Evolutionary conservation across 1,140 invertebrate species (phyloP).

Genomic region (Odontomachus brunneus): DNA sequence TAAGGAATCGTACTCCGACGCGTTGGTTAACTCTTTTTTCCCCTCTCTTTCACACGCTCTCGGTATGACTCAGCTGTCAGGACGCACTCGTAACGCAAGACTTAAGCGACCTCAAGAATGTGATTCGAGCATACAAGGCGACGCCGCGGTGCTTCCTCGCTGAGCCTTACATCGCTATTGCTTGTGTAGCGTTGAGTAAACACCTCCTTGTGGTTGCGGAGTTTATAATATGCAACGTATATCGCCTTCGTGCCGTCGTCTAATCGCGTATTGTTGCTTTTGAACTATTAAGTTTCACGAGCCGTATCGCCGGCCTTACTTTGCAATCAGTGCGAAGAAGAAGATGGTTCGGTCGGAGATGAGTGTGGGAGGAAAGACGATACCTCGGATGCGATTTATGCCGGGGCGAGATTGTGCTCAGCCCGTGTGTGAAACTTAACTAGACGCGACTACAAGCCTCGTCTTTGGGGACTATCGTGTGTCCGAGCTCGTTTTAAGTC

Average conservation of each 20-base stretch:
- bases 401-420: too few relatives aligned
- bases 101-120: not conserved
- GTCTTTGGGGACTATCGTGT: not conserved
- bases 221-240: conserved; percentile 29
- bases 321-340: conserved; percentile 31
- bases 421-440: not conserved
- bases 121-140: not conserved
- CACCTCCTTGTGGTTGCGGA: not conserved
- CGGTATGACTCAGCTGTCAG: not conserved
- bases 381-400: too few relatives aligned
- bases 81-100: conserved; percentile 28
- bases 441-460: not conserved
- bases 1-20: not conserved
- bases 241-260: too few relatives aligned
- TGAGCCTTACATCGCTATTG: not conserved
- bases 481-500: conserved; percentile 18
- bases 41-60: not conserved
- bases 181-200: not conserved
- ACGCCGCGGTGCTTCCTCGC: not conserved
- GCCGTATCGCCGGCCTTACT: not conserved
- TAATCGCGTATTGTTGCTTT: not conserved
- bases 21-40: conserved; percentile 17
- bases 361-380: not conserved
- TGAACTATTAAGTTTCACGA: not conserved
- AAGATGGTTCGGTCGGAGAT: conserved; percentile 17